Evolutionary conservation across 2,888 invertebrate genomes (phyloP), one percentile per base, ranked within the genome.

Genomic region (Fragum whitleyi): DNA sequence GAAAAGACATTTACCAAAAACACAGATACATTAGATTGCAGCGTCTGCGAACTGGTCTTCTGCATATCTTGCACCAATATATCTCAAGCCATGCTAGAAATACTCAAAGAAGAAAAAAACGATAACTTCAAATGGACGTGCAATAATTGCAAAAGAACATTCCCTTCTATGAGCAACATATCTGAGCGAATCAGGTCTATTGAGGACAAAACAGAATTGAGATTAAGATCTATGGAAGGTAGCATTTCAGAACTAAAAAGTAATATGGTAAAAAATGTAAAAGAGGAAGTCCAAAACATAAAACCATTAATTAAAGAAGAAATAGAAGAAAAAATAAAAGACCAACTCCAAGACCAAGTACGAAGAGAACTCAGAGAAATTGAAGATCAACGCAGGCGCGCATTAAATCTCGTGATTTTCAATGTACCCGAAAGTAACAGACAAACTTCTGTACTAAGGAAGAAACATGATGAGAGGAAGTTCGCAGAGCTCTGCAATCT

Each of bases 381-480:
- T n/a, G n/a, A n/a, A n/a, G n/a, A n/a, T n/a, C n/a, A n/a, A n/a
- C 19, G 23, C n/a, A 55, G 21, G 23, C 16, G 55, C 1, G 55
- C 23, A 11, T 11, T 55, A 21, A 55, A 55, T 21, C 55, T 55
- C 11, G 23, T 55, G 9, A 55, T 55, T 28, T 26, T 26, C 28
- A 59, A 59, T 26, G 11, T 59, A 59, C 28, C 59, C 0, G 59
- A 59, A 59, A 59, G 59, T 26, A 26, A 11, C 16, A 23, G 28
- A 28, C 59, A 26, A 28, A 28, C 59, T 26, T 23, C 9, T 6
- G 16, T 28, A 26, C 26, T 28, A 59, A 59, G 59, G 16, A 26
- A 59, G 26, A 59, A 28, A 28, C 59, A 59, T 59, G 59, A 59
- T 28, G 28, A 28, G 11, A 59, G 28, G 16, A 59, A 59, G 26